These are phyloP conservation scores for Hypotaenidia philippensis DNA, from an alignment of 2,797 vertebrate species.

Conservation along the genomic window DNA sequence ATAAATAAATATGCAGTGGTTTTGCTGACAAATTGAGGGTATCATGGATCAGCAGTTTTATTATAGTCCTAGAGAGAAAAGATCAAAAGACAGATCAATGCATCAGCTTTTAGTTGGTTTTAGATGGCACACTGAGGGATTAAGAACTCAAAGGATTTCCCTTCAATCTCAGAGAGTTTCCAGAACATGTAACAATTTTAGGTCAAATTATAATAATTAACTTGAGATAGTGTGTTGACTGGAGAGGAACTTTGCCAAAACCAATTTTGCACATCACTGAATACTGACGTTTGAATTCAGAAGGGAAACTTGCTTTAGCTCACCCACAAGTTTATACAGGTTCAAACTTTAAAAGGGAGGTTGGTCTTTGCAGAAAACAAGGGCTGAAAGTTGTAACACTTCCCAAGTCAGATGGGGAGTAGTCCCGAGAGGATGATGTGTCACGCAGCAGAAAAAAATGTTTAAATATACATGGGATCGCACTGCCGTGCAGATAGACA, in stretches of 20 bases:
- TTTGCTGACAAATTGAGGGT: conserved; percentile 55
- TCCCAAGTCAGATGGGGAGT: conserved; percentile 14
- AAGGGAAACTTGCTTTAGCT: conserved; percentile 46
- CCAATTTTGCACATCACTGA: conserved; percentile 50
- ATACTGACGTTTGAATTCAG: conserved; percentile 20
- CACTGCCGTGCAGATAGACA: not conserved
- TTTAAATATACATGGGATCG: conserved; percentile 1
- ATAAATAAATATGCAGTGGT: not conserved
- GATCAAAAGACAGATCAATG: conserved; percentile 58
- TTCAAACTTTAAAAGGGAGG: not conserved
- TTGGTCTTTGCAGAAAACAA: not conserved
- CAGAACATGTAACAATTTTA: conserved; percentile 54
- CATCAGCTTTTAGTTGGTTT: conserved; percentile 44
- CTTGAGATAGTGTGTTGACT: conserved; percentile 41
- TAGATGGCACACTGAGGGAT: conserved; percentile 42
- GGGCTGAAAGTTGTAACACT: not conserved
- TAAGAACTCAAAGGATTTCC: conserved; percentile 62
- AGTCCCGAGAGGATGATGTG: not conserved
- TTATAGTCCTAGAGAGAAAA: conserved; percentile 30
- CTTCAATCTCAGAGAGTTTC: conserved; percentile 35
- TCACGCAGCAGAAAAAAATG: not conserved
- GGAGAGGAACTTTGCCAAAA: conserved; percentile 50
- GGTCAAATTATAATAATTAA: conserved; percentile 68
- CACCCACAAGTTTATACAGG: conserved; percentile 66
- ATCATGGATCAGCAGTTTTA: conserved; percentile 55